Evolutionary conservation across 2,797 vertebrate species (phyloP), one percentile per base, ranked within the genome.

Genomic region (Gymnodraco acuticeps): DNA sequence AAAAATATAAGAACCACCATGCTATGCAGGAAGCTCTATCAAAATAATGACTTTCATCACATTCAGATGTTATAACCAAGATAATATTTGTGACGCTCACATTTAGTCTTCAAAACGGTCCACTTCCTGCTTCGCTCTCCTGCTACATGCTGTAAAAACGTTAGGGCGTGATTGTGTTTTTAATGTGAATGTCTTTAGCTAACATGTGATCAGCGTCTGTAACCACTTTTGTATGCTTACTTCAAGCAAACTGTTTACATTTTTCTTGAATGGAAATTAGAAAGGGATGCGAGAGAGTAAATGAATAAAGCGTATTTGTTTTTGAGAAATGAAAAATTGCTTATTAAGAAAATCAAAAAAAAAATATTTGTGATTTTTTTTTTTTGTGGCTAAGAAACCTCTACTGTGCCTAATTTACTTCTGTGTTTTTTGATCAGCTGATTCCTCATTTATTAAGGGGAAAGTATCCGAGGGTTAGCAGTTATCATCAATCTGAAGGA

Each of bases 201-300:
- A 83, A 88, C 81, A 54, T 71, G 52, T 74, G 61, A 64, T 52
- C 73, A 83, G 54, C 78, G 82, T 84, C 66, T 82, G 81, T 91
- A 90, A 94, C 90, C 89, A 92, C 91, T 90, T 87, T 42, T 51
- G 42, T 83, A 38, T 64, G 70, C 73, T 82, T 73, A 73, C 68
- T 74, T 77, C 56, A 90, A 84, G 78, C 70, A 73, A 80, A 81
- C 55, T 86, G 90, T 93, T 93, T 92, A 90, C 89, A 91, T 84
- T 84, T 84, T 84, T 81, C 41, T 51, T 67, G 38, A 77, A 54
- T 2, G 38, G 53, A 78, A 59, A 68, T 65, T 31, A 27, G 27
- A 65, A 77, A 64, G 27, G 43, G 58, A 70, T 59, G 46, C 50
- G 45, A 56, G 59, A 65, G 17, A 63, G 27, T 55, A 2, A 62